A percentile compares a stretch with the other conserved stretches of the same genome.
Conservation (phyloP, 2,797 vertebrate genomes). For the Rhadinocentrus ornatus region DNA sequence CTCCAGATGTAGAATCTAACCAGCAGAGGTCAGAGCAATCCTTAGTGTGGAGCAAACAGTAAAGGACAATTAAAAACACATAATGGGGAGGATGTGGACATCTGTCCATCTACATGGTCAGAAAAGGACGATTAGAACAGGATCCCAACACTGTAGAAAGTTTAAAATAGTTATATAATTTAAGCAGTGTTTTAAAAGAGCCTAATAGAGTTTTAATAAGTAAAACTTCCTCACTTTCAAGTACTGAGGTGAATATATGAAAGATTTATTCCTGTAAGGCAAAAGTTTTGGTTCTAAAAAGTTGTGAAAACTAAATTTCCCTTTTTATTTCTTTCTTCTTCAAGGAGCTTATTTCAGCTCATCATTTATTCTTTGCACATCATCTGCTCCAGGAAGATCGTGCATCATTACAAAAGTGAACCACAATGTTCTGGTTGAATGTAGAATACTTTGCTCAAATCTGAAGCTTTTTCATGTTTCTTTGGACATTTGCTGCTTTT, state of each 20-base stretch:
- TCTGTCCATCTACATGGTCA: too few relatives aligned
- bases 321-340: not conserved
- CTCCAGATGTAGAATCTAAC: too few relatives aligned
- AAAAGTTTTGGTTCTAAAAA: not conserved
- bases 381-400: not conserved
- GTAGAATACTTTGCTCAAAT: too few relatives aligned
- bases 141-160: too few relatives aligned
- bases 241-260: not conserved
- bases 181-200: too few relatives aligned
- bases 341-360: not conserved
- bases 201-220: too few relatives aligned
- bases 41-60: not conserved
- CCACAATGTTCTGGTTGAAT: too few relatives aligned
- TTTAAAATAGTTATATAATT: too few relatives aligned
- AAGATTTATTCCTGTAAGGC: not conserved
- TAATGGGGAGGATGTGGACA: not conserved
- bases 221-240: not conserved
- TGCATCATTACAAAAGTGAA: not conserved
- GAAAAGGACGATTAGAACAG: too few relatives aligned
- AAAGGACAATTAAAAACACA: too few relatives aligned
- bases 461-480: too few relatives aligned
- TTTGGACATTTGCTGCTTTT: too few relatives aligned
- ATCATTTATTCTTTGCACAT: not conserved
- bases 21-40: slow-evolving; percentile 52
- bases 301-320: not conserved